Evolutionary conservation across 1,140 invertebrate genomes (phyloP).

Genomic region (Euwallacea similis): DNA sequence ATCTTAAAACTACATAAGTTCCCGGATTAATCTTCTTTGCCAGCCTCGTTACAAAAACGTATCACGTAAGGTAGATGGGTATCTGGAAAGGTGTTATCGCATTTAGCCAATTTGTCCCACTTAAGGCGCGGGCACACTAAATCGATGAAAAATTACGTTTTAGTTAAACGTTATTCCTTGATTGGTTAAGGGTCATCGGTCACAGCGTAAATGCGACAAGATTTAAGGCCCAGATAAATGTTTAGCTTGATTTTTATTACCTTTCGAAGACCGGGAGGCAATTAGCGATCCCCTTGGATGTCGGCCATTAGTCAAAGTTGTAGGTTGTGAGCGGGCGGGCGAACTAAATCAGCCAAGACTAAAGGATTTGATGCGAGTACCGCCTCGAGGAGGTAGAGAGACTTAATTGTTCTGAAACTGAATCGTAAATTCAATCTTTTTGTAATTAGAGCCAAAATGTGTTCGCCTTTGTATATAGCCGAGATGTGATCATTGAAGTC

Average conservation of each 20-base stretch:
- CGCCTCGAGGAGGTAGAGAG: conserved; percentile 10
- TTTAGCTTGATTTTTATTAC: conserved; percentile 31
- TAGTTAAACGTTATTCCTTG: conserved; percentile 5
- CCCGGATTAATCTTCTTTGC: no score
- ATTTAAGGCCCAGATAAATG: conserved; percentile 26
- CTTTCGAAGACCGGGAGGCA: conserved; percentile 29
- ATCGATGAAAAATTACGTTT: conserved; percentile 19
- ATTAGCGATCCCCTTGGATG: conserved; percentile 21
- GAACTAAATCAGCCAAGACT: conserved; percentile 23
- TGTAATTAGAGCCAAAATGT: conserved; percentile 5
- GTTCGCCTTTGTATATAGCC: no score
- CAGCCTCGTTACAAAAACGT: no score
- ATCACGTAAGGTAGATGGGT: no score
- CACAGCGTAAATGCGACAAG: conserved; percentile 26
- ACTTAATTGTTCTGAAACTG: conserved; percentile 15
- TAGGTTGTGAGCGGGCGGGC: conserved; percentile 18
- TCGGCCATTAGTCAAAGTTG: conserved; percentile 26
- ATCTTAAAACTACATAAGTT: no score
- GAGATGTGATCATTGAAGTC: no score
- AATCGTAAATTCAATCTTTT: conserved; percentile 13
- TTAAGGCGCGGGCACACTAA: no score
- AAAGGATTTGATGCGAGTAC: conserved; percentile 25
- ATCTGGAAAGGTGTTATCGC: no score
- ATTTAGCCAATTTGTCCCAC: no score
- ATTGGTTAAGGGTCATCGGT: conserved; percentile 26